Conservation (phyloP, 2,888 invertebrate genomes). For the Parnassius orleans region DNA sequence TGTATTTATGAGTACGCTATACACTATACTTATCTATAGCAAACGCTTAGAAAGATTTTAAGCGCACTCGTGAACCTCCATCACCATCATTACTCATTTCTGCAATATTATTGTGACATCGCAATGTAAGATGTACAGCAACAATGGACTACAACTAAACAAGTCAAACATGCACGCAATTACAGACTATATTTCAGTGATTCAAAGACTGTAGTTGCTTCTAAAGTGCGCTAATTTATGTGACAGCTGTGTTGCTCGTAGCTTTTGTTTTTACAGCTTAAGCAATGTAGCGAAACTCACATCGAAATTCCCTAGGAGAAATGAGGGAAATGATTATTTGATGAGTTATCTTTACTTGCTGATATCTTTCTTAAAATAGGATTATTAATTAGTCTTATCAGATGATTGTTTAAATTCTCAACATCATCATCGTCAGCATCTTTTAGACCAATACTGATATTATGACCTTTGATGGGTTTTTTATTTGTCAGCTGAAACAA, state of each 20-base stretch:
- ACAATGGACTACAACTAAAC: constrained; percentile 5
- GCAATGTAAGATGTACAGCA: constrained; percentile 42
- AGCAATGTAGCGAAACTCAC: constrained; percentile 14
- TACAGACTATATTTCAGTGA: constrained; percentile 5
- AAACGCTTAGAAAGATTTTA: constrained; percentile 22
- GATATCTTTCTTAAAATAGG: too few species aligned
- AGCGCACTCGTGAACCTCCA: constrained; percentile 17
- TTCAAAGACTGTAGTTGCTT: constrained; percentile 6
- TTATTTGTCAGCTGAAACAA: too few species aligned
- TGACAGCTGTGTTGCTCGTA: constrained; percentile 16
- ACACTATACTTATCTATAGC: neutral
- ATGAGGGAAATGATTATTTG: constrained; percentile 20
- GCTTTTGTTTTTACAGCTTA: constrained; percentile 23
- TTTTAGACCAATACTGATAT: too few species aligned
- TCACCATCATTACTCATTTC: constrained; percentile 35
- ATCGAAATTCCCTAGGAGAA: constrained; percentile 25
- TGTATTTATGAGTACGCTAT: constrained; percentile 15
- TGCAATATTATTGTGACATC: constrained; percentile 34
- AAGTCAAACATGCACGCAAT: neutral
- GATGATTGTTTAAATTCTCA: too few species aligned
- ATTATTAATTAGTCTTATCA: too few species aligned
- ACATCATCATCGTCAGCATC: too few species aligned
- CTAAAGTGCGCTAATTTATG: constrained; percentile 13
- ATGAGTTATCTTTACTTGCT: constrained; percentile 3
- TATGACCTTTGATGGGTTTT: too few species aligned